A percentile compares a stretch with the other conserved stretches of the same genome.
Evolutionary conservation across 2,113 vertebrate genomes (phyloP).

Genomic region (Chrysochloris asiatica): DNA sequence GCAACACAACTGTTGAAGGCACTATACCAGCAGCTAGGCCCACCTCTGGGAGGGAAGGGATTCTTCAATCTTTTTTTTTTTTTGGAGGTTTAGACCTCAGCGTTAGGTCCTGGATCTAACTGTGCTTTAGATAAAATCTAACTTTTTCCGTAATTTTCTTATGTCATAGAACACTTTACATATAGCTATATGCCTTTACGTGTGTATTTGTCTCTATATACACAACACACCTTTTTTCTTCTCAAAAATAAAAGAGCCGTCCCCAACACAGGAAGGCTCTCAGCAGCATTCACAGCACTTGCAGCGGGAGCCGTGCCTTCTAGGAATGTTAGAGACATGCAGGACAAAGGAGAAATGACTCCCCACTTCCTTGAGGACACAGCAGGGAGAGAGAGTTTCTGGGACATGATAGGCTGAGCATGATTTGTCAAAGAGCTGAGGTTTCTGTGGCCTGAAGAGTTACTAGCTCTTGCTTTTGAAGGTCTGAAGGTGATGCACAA

Average conservation of each 20-base stretch:
- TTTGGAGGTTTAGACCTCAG: constrained; percentile 7
- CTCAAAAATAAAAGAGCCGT: constrained; percentile 76
- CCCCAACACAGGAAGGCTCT: constrained; percentile 71
- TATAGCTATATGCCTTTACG: constrained; percentile 67
- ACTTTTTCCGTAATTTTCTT: constrained; percentile 13
- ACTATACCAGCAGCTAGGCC: constrained; percentile 80
- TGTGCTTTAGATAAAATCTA: constrained; percentile 52
- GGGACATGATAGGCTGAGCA: constrained; percentile 38
- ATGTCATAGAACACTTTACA: constrained; percentile 65
- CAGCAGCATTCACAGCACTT: constrained; percentile 85
- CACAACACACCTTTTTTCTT: constrained; percentile 33
- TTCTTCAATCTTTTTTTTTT: not conserved
- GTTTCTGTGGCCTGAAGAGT: not conserved
- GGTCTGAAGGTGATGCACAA: constrained; percentile 31
- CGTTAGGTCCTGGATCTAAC: constrained; percentile 50
- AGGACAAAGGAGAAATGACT: not conserved
- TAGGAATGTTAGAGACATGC: constrained; percentile 78
- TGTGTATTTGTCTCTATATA: not conserved
- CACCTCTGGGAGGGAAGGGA: constrained; percentile 58
- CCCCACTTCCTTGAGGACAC: not conserved
- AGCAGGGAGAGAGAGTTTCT: not conserved
- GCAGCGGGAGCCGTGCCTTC: constrained; percentile 83
- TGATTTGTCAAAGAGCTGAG: not conserved
- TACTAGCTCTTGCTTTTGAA: not conserved
- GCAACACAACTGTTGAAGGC: constrained; percentile 81